Conservation (phyloP, 2,797 vertebrate species). For the Melanotaenia nigrans region DNA sequence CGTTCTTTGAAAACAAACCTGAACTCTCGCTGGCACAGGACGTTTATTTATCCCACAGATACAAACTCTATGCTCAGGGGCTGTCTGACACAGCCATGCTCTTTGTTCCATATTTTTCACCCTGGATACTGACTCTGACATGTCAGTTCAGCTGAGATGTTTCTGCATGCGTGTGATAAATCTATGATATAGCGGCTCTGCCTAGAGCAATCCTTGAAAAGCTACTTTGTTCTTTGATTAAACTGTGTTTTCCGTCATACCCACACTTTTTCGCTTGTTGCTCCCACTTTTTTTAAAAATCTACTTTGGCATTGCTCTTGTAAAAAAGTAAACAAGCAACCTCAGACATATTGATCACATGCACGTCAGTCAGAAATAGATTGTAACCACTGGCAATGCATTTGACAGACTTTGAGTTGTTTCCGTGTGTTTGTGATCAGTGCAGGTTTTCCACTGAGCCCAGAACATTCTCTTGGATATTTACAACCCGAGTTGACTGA, state of each 20-base stretch:
- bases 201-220: slow-evolving; percentile 63
- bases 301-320: slow-evolving; percentile 29
- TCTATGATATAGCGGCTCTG: slow-evolving; percentile 51
- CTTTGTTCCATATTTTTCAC: slow-evolving; percentile 63
- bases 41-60: slow-evolving; percentile 72
- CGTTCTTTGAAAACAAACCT: slow-evolving; percentile 75
- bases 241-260: slow-evolving; percentile 35
- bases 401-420: slow-evolving; percentile 40
- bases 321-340: slow-evolving; percentile 59
- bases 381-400: slow-evolving; percentile 63
- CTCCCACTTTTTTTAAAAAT: slow-evolving; percentile 24
- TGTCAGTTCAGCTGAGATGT: slow-evolving; percentile 42
- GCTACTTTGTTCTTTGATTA: slow-evolving; percentile 62
- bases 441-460: slow-evolving; percentile 53
- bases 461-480: slow-evolving; percentile 71
- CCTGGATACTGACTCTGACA: slow-evolving; percentile 51
- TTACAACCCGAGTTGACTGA: slow-evolving; percentile 77
- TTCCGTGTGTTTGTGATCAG: slow-evolving; percentile 34
- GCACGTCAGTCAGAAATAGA: slow-evolving; percentile 59
- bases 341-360: slow-evolving; percentile 71
- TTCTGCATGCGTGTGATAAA: slow-evolving; percentile 28
- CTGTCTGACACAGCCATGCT: slow-evolving; percentile 50
- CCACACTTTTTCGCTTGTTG: slow-evolving; percentile 20
- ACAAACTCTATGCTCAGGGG: slow-evolving; percentile 40
- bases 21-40: slow-evolving; percentile 65